A percentile compares a stretch with the other conserved stretches of the same genome.
Evolutionary conservation across 1,140 invertebrate species (phyloP).

Genomic region (Drosophila mojavensis): DNA sequence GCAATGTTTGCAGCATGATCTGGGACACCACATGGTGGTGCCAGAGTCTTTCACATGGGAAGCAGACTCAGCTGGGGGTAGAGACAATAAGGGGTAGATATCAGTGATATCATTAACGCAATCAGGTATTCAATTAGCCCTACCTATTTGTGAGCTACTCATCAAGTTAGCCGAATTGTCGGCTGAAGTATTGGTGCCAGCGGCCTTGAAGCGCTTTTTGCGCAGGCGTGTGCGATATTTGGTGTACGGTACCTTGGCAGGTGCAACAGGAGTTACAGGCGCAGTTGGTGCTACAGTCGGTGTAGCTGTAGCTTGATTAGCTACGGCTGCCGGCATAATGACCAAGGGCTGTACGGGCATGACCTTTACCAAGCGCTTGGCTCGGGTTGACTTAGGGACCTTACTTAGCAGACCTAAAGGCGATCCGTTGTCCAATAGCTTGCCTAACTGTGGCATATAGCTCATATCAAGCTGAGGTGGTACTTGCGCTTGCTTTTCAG

Average conservation of each 20-base stretch:
- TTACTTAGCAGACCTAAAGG: not conserved
- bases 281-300: not conserved
- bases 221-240: not conserved
- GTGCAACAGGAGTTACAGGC: not conserved
- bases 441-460: not conserved
- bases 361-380: constrained; percentile 10
- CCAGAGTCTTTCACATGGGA: constrained; percentile 32
- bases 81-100: not conserved
- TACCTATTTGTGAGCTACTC: not conserved
- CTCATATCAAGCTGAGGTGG: not conserved
- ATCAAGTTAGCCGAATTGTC: not conserved
- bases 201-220: not conserved
- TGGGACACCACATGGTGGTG: constrained; percentile 70
- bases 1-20: constrained; percentile 14
- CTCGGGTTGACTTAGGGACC: not conserved
- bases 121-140: not conserved
- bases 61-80: not conserved
- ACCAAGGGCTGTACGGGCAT: constrained; percentile 55
- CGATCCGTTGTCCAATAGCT: not conserved
- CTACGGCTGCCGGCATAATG: constrained; percentile 10
- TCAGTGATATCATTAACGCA: not conserved
- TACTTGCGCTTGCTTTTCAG: not conserved
- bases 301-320: not conserved
- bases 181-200: not conserved
- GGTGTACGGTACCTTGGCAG: too few relatives aligned